Base-by-base conservation (phyloP, 30 jellyfish, hydroid and myxozoan species). In the Phacellophora camtschatica region DNA sequence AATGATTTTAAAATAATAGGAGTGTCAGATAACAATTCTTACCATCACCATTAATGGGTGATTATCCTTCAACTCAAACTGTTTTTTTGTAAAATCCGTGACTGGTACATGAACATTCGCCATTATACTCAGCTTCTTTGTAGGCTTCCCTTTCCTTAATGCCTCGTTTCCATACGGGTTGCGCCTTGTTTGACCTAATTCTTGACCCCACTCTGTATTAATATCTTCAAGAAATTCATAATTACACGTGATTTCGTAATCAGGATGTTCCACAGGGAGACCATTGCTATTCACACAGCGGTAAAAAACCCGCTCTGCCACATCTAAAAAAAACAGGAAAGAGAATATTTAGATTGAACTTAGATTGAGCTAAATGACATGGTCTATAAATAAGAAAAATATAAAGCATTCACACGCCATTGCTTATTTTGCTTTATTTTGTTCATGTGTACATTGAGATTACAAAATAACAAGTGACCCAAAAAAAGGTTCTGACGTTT, bases 1-100 rank as follows among this genome's bases (percentile, higher is more conserved):
- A n/a, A n/a, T n/a, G n/a, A n/a, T n/a, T n/a, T n/a, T n/a, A n/a
- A n/a, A n/a, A n/a, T n/a, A n/a, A n/a, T n/a, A n/a, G n/a, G n/a
- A n/a, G n/a, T 9, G 28, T 11, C 9, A 63, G 7, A 8, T 8
- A 28, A 10, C 12, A 59, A 9, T 32, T 5, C 67, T 20, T 70
- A 94, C 99, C 99, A 94, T 94, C 74, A 87, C 51, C 84, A 89
- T 88, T 55, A 94, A 63, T 2, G 99, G 97, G 56, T 94, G 99
- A 42, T 87, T 94, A 5, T 77, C 89, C 48, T 94, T 88, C 88
- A 82, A 42, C 53, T 94, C 97, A 41, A 89, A 66, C 55, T 88
- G 96, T 53, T 94, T 65, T 49, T 77, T 77, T 1, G 88, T 90
- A 66, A 81, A 94, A 30, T 95, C 90, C 12, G 96, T 87, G 15